phyloP scores from a whole-genome alignment of 2,888 invertebrate genomes.

The Allophyes oxyacanthae region DNA sequence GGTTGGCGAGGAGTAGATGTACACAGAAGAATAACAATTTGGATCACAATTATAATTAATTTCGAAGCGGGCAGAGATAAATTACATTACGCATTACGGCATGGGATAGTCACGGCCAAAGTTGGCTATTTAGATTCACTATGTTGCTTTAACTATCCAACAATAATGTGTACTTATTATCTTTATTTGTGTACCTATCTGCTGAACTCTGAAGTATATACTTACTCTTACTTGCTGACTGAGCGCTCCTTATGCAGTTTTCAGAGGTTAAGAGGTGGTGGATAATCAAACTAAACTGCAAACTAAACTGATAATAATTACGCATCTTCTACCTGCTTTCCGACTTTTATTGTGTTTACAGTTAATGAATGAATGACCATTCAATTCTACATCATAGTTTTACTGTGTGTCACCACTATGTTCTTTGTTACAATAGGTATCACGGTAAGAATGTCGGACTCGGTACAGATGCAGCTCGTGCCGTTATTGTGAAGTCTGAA shows the following conservation, averaged over 20 bases:
- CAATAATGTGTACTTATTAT: not conserved
- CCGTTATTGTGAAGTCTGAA: conserved; percentile 42
- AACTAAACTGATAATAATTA: not conserved
- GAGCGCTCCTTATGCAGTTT: too few species aligned
- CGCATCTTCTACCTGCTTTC: conserved; percentile 7
- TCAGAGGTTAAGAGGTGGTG: too few species aligned
- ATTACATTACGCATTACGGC: conserved; percentile 55
- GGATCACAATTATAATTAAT: conserved; percentile 72
- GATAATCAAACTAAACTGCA: too few species aligned
- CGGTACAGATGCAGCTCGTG: conserved; percentile 17
- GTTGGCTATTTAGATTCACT: conserved; percentile 50
- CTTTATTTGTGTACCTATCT: too few species aligned
- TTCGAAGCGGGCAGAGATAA: conserved; percentile 64
- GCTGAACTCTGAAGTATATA: too few species aligned
- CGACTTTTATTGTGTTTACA: conserved; percentile 10
- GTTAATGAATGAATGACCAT: conserved; percentile 29
- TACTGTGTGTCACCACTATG: conserved; percentile 9
- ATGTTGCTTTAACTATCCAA: conserved; percentile 3
- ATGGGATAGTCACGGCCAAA: conserved; percentile 48
- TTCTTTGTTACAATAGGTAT: conserved; percentile 41
- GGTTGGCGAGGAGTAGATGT: conserved; percentile 47
- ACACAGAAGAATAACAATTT: conserved; percentile 71
- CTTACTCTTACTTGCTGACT: too few species aligned
- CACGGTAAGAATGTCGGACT: conserved; percentile 23
- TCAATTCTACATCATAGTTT: too few species aligned